Base-by-base conservation (phyloP, 53 echinoderm and acorn worm species). In the Echinometra lucunter region DNA sequence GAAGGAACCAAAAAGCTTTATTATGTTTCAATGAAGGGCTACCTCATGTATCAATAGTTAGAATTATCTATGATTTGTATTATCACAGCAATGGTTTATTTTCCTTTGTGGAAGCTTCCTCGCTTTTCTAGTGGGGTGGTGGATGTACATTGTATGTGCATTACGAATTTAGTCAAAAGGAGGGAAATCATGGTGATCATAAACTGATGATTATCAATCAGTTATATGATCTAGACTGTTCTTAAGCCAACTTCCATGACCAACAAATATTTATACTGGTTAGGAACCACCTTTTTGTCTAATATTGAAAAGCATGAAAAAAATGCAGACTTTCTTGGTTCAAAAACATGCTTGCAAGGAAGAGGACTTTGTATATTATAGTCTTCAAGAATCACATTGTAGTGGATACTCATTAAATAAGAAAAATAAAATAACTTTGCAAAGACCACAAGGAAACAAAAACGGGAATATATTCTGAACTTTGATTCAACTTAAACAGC, bases 41-140 rank as follows among this genome's bases (percentile, higher is more conserved):
- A 78, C 78, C 78, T 78, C 78, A 78, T 78, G 40, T 78, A 78
- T 78, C 78, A 78, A 21, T 38, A 40, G 38, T 75, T 75, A 21
- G 42, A 42, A 42, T 78, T 78, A 69, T 38, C 38, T 42, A 21
- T 78, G 78, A 42, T 38, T 69, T 69, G n/a, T n/a, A 34, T 32
- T 78, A 40, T 78, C 40, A 42, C 42, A 4, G 23, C 78, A 38
- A 21, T 19, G 12, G 53, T 69, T 32, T 78, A 3, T 78, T 42
- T 78, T 19, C 78, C 78, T 40, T 32, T 69, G 9, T 11, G 3
- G 69, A 18, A 30, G 18, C 30, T 15, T 18, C 4, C 10, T 63
- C 21, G 63, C 69, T 69, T 69, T 69, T 34, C 63, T 63, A 23
- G 63, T 3, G 4, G 21, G 11, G 8, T 53, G 53, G 4, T 53